These are phyloP conservation scores for Cryptocheilus praepositus DNA, from an alignment of 2,888 invertebrate species.

Conservation along the genomic window DNA sequence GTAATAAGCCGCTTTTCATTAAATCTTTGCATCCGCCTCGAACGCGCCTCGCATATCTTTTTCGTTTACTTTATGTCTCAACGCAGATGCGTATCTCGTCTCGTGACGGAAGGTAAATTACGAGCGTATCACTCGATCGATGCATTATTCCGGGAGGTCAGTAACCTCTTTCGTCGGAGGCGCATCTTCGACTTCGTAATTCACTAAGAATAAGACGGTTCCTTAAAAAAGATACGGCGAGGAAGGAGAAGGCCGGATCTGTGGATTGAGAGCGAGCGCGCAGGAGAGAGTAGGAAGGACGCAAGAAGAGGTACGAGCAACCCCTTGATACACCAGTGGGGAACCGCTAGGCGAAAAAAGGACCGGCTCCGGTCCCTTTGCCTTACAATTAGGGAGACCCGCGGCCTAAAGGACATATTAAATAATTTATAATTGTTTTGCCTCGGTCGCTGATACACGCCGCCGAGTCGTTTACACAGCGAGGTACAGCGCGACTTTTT, in stretches of 20 bases:
- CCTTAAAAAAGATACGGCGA: conserved; percentile 34
- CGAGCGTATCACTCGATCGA: conserved; percentile 42
- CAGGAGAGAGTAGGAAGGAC: conserved; percentile 28
- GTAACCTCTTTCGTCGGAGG: conserved; percentile 15
- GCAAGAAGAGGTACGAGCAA: conserved; percentile 23
- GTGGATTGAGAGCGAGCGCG: conserved; percentile 7
- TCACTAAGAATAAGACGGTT: conserved; percentile 44
- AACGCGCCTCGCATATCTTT: background rate
- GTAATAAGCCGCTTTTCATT: background rate
- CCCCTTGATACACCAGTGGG: conserved; percentile 21
- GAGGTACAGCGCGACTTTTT: conserved; percentile 52
- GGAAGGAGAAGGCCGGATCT: conserved; percentile 12
- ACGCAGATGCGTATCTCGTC: conserved; percentile 33
- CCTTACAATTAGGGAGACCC: conserved; percentile 56
- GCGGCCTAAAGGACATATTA: conserved; percentile 50
- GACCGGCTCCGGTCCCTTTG: conserved; percentile 41
- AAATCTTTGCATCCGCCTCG: conserved; percentile 36
- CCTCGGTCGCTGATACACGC: conserved; percentile 49
- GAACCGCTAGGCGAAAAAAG: conserved; percentile 47
- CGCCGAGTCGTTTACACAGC: conserved; percentile 58
- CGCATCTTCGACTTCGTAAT: conserved; percentile 39
- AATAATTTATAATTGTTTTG: conserved; percentile 67
- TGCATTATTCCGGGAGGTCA: conserved; percentile 43
- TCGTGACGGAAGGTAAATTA: conserved; percentile 41
- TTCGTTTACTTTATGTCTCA: background rate